These are phyloP conservation scores for Orestias chungarensis DNA, from an alignment of 2,797 vertebrate species.

Conservation along the genomic window DNA sequence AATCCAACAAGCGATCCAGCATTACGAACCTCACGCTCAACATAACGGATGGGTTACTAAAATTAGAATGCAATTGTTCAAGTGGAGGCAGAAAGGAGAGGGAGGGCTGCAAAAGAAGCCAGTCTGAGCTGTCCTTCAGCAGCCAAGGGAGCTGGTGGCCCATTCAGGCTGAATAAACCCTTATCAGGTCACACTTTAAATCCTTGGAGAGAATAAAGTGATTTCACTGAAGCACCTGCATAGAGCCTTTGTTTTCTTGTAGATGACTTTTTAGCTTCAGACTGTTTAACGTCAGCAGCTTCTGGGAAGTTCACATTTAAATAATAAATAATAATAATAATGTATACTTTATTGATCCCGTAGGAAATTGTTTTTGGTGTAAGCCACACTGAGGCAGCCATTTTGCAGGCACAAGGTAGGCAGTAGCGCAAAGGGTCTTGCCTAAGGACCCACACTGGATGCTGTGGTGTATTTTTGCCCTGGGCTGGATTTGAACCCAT, in stretches of 20 bases:
- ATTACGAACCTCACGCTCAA: conserved; percentile 22
- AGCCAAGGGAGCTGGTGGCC: conserved; percentile 13
- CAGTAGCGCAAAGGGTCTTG: no score
- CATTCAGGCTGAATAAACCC: conserved; percentile 20
- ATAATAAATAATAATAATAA: no score
- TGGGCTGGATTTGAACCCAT: no score
- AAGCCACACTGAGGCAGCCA: no score
- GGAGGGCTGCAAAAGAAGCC: conserved; percentile 29
- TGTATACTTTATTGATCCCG: no score
- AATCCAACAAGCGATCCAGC: background rate
- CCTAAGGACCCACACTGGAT: no score
- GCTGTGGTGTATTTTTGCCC: no score
- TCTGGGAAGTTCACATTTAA: background rate
- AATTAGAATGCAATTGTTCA: conserved; percentile 37
- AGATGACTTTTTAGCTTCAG: background rate
- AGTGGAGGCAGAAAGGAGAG: conserved; percentile 28
- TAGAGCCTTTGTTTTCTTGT: background rate
- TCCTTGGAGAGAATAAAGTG: conserved; percentile 10
- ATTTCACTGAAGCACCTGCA: conserved; percentile 6
- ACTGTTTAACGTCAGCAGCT: background rate
- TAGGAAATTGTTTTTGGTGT: no score
- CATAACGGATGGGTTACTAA: conserved; percentile 34
- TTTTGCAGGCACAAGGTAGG: no score
- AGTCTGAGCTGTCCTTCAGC: conserved; percentile 19
- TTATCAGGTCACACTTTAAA: conserved; percentile 32